phyloP scores from a whole-genome alignment of 2,888 invertebrate species.

The Eutolmus rufibarbis region DNA sequence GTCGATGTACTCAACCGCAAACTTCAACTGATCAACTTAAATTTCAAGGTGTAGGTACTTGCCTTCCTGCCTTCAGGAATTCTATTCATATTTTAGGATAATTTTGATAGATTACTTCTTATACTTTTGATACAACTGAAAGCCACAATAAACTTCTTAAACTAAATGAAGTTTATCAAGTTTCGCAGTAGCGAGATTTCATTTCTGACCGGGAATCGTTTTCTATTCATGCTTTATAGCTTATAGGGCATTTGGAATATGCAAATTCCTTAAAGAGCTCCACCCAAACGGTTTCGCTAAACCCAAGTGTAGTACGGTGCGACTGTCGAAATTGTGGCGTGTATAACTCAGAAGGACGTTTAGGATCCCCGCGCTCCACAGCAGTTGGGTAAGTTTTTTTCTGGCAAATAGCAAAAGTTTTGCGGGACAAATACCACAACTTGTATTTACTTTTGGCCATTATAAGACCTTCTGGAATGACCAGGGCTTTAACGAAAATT shows the following conservation, averaged over 20 bases:
- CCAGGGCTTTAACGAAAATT: constrained; percentile 8
- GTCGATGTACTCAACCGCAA: background rate
- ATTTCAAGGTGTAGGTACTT: background rate
- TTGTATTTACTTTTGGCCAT: constrained; percentile 4
- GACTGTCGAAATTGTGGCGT: background rate
- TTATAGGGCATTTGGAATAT: background rate
- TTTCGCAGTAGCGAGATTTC: background rate
- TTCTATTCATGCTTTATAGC: background rate
- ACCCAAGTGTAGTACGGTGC: background rate
- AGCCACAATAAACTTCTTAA: background rate
- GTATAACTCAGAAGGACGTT: background rate
- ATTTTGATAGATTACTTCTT: background rate
- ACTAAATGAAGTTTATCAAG: background rate
- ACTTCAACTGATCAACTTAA: background rate
- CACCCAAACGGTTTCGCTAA: background rate
- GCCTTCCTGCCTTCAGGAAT: background rate
- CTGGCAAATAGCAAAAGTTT: background rate
- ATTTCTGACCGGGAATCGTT: background rate
- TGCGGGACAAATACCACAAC: constrained; percentile 1
- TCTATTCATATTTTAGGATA: background rate
- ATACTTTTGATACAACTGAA: background rate
- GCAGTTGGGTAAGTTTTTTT: background rate
- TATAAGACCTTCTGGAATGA: background rate
- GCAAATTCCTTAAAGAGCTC: background rate
- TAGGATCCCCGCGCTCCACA: background rate